A percentile compares a stretch with the other conserved stretches of the same genome.
These are phyloP conservation scores for Lithophane socia DNA, from an alignment of 2,888 invertebrate species.

Conservation along the genomic window DNA sequence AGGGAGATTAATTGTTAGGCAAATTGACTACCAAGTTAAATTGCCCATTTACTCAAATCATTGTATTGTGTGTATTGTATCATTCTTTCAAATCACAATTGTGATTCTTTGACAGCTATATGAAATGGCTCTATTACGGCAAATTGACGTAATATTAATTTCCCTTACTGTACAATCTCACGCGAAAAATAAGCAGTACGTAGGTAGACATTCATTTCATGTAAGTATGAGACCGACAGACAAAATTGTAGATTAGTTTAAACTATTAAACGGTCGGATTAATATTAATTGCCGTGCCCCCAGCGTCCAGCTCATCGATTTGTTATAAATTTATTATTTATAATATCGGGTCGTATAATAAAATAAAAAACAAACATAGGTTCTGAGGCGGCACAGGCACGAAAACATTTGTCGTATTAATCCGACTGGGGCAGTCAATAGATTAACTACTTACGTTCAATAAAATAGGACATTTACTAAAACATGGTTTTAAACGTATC, in stretches of 20 bases:
- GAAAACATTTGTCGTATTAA: no score
- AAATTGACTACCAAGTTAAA: background rate
- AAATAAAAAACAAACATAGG: no score
- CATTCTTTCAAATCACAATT: background rate
- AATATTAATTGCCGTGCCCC: no score
- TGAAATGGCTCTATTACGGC: background rate
- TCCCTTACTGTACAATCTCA: background rate
- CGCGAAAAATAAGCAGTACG: background rate
- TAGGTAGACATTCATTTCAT: background rate
- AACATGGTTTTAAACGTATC: conserved; percentile 60
- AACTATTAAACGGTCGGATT: no score
- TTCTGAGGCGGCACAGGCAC: no score
- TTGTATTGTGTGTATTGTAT: no score
- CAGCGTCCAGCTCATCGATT: no score
- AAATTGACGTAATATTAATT: background rate
- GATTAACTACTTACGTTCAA: background rate
- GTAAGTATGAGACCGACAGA: background rate
- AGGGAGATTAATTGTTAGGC: background rate
- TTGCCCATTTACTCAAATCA: background rate
- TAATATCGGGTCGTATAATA: no score
- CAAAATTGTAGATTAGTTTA: background rate
- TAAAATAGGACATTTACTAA: conserved; percentile 14
- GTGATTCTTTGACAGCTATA: background rate
- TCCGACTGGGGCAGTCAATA: no score
- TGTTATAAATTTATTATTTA: no score